phyloP scores from a whole-genome alignment of 2,113 vertebrate species.

The Oceanodroma tethys region DNA sequence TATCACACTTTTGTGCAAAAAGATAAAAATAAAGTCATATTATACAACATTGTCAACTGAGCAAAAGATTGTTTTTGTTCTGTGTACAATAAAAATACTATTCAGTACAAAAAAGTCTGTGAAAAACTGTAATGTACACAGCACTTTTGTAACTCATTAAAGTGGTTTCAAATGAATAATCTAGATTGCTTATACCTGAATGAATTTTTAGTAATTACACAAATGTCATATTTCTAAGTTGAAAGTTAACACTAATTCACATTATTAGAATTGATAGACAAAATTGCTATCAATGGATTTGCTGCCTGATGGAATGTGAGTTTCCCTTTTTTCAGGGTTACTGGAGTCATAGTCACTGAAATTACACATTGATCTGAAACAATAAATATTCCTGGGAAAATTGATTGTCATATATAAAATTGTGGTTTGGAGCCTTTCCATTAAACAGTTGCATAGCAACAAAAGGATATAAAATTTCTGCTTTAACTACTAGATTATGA shows the following conservation, averaged over 20 bases:
- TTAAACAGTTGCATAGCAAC: slow-evolving; percentile 89
- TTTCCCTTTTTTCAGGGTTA: slow-evolving; percentile 55
- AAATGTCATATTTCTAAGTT: slow-evolving; percentile 55
- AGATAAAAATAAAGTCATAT: slow-evolving; percentile 76
- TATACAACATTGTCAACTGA: slow-evolving; percentile 68
- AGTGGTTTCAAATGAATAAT: slow-evolving; percentile 87
- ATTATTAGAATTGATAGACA: slow-evolving; percentile 34
- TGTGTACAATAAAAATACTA: slow-evolving; percentile 79
- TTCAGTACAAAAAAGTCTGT: slow-evolving; percentile 75
- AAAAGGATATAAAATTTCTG: slow-evolving; percentile 77
- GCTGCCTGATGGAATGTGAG: slow-evolving; percentile 69
- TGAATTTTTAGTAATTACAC: slow-evolving; percentile 48
- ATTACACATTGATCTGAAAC: slow-evolving; percentile 56
- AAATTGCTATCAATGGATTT: slow-evolving; percentile 46
- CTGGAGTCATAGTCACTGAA: slow-evolving; percentile 65
- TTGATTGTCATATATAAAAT: slow-evolving; percentile 81
- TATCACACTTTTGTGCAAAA: slow-evolving; percentile 87
- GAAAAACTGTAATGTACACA: slow-evolving; percentile 63
- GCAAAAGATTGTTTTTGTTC: slow-evolving; percentile 56
- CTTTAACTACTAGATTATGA: slow-evolving; percentile 62
- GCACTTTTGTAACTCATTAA: slow-evolving; percentile 71
- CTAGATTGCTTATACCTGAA: slow-evolving; percentile 67
- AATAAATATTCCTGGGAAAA: slow-evolving; percentile 81
- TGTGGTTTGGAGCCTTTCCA: slow-evolving; percentile 65
- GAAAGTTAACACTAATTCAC: slow-evolving; percentile 69